phyloP scores from a whole-genome alignment of 2,797 vertebrate genomes.

The Spatula versicolor region DNA sequence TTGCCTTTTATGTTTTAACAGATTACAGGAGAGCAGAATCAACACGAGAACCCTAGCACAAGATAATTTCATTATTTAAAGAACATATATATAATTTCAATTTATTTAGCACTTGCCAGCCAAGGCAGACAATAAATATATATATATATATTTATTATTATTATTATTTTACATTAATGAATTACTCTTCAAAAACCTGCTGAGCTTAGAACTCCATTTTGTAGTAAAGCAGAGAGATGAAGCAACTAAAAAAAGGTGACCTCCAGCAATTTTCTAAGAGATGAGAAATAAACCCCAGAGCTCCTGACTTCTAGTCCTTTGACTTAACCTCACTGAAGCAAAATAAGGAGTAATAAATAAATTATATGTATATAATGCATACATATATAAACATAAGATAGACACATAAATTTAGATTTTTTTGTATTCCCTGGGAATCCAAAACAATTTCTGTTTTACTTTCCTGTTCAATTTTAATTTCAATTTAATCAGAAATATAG shows the following conservation, averaged over 20 bases:
- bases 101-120: conserved; percentile 25
- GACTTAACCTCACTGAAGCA: conserved; percentile 14
- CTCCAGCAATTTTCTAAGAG: conserved; percentile 53
- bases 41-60: neutral
- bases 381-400: neutral
- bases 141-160: neutral
- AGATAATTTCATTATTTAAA: conserved; percentile 44
- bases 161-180: conserved; percentile 38
- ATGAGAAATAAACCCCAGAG: conserved; percentile 45
- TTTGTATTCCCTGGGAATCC: neutral
- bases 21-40: conserved; percentile 1
- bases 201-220: conserved; percentile 51
- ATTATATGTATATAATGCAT: neutral
- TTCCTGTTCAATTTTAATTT: neutral
- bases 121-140: neutral
- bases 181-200: conserved; percentile 54
- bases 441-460: neutral
- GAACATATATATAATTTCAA: neutral
- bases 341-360: conserved; percentile 30
- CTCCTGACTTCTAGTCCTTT: conserved; percentile 39
- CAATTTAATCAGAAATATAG: neutral
- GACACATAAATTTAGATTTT: neutral
- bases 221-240: conserved; percentile 49
- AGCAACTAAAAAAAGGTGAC: conserved; percentile 49
- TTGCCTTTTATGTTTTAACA: conserved; percentile 32